Evolutionary conservation across 2,113 vertebrate species (phyloP).

Genomic region (Turnix velox): DNA sequence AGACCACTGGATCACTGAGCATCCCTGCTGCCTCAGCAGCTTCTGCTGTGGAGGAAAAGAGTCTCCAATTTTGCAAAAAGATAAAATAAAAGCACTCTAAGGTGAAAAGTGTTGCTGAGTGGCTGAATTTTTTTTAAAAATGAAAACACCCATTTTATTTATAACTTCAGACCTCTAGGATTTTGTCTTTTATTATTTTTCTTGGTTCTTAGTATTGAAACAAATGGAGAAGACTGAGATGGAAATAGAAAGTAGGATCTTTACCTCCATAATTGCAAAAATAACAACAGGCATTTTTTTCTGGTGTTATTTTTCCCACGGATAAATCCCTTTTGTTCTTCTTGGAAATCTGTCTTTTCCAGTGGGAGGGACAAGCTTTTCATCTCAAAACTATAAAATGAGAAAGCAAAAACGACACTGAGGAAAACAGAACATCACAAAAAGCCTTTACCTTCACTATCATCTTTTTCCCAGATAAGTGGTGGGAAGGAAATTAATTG

Average conservation of each 20-base stretch:
- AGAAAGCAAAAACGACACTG: background rate
- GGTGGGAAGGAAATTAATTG: background rate
- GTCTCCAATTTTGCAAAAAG: rapidly evolving
- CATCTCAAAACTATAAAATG: background rate
- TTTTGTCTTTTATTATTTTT: background rate
- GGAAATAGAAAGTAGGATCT: background rate
- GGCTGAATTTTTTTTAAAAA: background rate
- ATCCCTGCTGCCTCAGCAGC: background rate
- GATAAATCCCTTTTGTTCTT: background rate
- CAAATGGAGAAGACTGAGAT: background rate
- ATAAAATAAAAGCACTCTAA: rapidly evolving
- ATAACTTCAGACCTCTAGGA: background rate
- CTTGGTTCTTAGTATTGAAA: background rate
- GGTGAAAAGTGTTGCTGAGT: background rate
- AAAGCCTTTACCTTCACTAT: background rate
- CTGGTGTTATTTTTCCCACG: background rate
- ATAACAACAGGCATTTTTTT: background rate
- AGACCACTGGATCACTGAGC: background rate
- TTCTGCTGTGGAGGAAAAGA: background rate
- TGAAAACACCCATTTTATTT: background rate
- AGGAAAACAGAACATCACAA: background rate
- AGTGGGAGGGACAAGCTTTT: background rate
- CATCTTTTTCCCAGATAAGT: background rate
- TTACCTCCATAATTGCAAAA: background rate
- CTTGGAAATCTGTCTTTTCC: background rate